Percentiles rank a stretch among this genome's conserved stretches.
Conservation (phyloP, 2,888 invertebrate species). For the Nasonovia ribisnigri region DNA sequence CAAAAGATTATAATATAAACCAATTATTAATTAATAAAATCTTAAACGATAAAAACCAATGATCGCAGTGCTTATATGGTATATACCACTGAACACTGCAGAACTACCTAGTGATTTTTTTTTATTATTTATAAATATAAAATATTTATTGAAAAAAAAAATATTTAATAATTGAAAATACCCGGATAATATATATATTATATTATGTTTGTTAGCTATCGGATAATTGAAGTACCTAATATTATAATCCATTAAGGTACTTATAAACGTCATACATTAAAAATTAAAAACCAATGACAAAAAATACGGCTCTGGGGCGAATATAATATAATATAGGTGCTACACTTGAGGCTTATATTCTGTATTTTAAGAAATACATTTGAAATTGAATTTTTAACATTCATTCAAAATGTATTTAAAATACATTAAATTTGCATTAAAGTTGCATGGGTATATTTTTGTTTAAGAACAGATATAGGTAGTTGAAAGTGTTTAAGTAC, state of each 20-base stretch:
- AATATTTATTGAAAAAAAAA: neutral
- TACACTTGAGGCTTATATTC: neutral
- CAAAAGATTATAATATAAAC: neutral
- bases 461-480: neutral
- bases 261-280: neutral
- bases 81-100: neutral
- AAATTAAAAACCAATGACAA: neutral
- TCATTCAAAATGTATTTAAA: too few species aligned
- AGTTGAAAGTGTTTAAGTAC: too few species aligned
- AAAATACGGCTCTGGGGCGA: neutral
- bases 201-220: neutral
- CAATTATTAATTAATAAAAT: neutral
- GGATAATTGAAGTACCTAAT: neutral
- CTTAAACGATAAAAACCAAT: neutral
- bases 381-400: too few species aligned
- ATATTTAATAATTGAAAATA: neutral
- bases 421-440: too few species aligned
- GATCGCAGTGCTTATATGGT: too few species aligned
- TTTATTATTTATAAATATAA: neutral
- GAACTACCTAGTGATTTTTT: neutral
- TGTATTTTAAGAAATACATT: too few species aligned
- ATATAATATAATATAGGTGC: neutral
- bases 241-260: neutral
- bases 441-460: neutral
- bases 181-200: too few species aligned